These are phyloP conservation scores for Pocota personata DNA, from an alignment of 2,888 invertebrate species.

Conservation along the genomic window DNA sequence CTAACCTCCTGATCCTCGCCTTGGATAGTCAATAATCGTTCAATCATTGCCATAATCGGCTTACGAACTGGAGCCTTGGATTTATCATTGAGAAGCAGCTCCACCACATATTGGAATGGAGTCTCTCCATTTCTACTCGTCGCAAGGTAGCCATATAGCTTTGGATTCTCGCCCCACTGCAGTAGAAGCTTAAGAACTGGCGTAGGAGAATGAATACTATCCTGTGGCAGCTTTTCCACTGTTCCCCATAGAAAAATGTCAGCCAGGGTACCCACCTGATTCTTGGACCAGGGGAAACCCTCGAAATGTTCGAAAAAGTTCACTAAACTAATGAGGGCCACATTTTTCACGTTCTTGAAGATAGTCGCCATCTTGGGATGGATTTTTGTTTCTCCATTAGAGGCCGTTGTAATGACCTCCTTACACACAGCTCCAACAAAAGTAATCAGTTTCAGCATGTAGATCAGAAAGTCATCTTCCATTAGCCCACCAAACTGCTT, in stretches of 20 bases:
- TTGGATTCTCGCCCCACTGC: slow-evolving; percentile 91
- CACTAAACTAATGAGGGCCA: slow-evolving; percentile 86
- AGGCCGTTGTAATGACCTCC: slow-evolving; percentile 83
- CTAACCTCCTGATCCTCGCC: slow-evolving; percentile 84
- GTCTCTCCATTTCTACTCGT: slow-evolving; percentile 82
- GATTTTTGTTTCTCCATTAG: slow-evolving; percentile 79
- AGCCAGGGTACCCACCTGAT: slow-evolving; percentile 90
- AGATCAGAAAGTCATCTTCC: slow-evolving; percentile 86
- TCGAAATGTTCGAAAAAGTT: slow-evolving; percentile 92
- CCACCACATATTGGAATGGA: slow-evolving; percentile 87
- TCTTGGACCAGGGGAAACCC: slow-evolving; percentile 88
- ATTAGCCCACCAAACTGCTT: slow-evolving; percentile 93
- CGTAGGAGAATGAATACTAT: slow-evolving; percentile 93
- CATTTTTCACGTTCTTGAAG: slow-evolving; percentile 87
- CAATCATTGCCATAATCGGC: slow-evolving; percentile 89
- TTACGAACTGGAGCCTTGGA: slow-evolving; percentile 86
- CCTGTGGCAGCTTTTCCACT: slow-evolving; percentile 88
- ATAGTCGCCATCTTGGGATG: slow-evolving; percentile 84
- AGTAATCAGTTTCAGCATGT: slow-evolving; percentile 89
- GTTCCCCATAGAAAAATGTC: slow-evolving; percentile 92
- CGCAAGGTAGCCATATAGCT: slow-evolving; percentile 89
- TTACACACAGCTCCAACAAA: slow-evolving; percentile 88
- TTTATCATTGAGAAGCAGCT: slow-evolving; percentile 88
- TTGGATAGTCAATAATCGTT: slow-evolving; percentile 88
- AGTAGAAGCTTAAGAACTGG: slow-evolving; percentile 90